A percentile compares a stretch with the other conserved stretches of the same genome.
Evolutionary conservation across 2,113 vertebrate species (phyloP).

Genomic region (Prochilodus magdalenae): DNA sequence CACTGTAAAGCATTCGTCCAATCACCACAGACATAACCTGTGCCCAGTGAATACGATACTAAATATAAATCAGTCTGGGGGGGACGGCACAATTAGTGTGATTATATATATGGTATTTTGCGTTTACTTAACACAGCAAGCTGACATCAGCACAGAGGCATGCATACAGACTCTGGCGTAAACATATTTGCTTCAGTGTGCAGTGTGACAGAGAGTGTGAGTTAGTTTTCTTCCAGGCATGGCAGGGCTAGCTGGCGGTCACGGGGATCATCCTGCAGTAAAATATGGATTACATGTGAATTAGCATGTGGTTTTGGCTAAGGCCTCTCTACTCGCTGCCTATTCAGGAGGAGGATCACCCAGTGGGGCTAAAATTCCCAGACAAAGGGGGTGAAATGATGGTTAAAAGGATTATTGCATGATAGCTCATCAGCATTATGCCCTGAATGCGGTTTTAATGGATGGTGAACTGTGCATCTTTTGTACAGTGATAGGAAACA

Average conservation of each 20-base stretch:
- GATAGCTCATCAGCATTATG: too few relatives aligned
- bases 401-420: background rate
- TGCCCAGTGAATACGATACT: too few relatives aligned
- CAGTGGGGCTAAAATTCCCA: background rate
- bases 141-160: background rate
- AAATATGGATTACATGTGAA: constrained; percentile 68
- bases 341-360: background rate
- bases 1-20: too few relatives aligned
- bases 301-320: constrained; percentile 57
- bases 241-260: constrained; percentile 48
- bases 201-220: constrained; percentile 46
- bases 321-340: background rate
- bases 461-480: too few relatives aligned
- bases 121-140: too few relatives aligned
- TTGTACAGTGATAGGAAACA: too few relatives aligned
- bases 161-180: background rate
- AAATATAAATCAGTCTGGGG: too few relatives aligned
- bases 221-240: constrained; percentile 17
- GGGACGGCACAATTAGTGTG: too few relatives aligned
- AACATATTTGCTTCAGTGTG: background rate
- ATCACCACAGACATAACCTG: too few relatives aligned
- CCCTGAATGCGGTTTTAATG: too few relatives aligned
- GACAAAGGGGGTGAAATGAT: background rate
- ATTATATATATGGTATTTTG: too few relatives aligned
- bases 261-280: constrained; percentile 50